Conservation (phyloP, 2,113 vertebrate species). For the Tympanuchus pallidicinctus region DNA sequence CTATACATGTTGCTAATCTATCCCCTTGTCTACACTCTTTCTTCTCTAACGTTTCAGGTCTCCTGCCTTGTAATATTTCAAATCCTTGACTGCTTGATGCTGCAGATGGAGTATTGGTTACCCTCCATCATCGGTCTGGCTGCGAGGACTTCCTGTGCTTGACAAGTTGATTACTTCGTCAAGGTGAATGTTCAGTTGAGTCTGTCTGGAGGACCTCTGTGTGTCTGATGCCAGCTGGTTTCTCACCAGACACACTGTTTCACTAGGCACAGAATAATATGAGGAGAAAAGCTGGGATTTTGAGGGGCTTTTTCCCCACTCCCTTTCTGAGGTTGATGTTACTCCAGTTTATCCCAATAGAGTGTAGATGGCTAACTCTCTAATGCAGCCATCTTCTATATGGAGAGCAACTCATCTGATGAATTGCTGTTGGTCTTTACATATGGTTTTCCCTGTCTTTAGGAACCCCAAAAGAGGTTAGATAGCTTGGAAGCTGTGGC, state of each 20-base stretch:
- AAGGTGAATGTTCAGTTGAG: conserved; percentile 18
- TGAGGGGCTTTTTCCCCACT: not conserved
- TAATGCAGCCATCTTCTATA: not conserved
- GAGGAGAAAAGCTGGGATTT: not conserved
- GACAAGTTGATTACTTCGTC: conserved; percentile 31
- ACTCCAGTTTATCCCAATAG: not conserved
- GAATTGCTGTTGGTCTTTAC: not conserved
- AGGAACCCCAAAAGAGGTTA: not conserved
- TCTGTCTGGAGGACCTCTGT: not conserved
- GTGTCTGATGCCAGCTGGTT: not conserved
- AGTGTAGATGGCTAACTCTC: not conserved
- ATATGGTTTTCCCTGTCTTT: not conserved
- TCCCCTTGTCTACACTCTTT: not conserved
- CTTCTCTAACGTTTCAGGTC: not conserved
- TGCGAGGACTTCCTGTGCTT: not conserved
- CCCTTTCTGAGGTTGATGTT: not conserved
- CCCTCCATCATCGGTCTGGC: not conserved
- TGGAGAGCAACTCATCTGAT: not conserved
- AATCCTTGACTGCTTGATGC: conserved; percentile 18
- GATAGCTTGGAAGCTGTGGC: not conserved
- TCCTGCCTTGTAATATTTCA: conserved; percentile 4
- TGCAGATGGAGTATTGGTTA: not conserved
- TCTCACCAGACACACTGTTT: not conserved
- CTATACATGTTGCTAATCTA: not conserved
- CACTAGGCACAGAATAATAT: not conserved